Conservation (phyloP, 2,113 vertebrate species). For the Chaetodon trifascialis region DNA sequence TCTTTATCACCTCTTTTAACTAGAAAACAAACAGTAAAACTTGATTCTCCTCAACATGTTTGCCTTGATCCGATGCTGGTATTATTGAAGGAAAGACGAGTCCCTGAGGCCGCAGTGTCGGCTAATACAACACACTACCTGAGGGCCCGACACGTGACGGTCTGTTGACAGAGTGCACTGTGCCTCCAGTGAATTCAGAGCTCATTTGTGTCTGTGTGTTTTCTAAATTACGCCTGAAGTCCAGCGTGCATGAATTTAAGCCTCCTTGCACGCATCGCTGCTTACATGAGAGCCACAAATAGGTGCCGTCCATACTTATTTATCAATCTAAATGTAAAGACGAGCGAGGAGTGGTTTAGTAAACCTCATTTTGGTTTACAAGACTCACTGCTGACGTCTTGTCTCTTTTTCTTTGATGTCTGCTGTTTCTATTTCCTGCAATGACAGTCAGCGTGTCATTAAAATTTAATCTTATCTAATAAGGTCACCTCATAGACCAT, state of each 20-base stretch:
- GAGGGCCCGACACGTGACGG: conserved; percentile 41
- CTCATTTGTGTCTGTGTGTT: conserved; percentile 57
- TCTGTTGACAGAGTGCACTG: conserved; percentile 47
- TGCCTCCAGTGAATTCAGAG: conserved; percentile 30
- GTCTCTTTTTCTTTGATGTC: neutral
- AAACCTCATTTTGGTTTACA: neutral
- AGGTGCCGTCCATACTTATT: fast-evolving
- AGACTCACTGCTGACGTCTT: neutral
- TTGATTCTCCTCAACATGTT: neutral
- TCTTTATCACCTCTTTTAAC: neutral
- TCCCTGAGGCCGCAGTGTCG: neutral
- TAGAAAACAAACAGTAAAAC: neutral
- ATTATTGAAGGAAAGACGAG: neutral
- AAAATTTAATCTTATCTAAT: conserved; percentile 52
- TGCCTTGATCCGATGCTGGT: neutral
- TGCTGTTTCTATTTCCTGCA: conserved; percentile 5
- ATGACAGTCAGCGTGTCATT: conserved; percentile 21
- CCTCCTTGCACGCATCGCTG: neutral
- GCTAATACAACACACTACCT: neutral
- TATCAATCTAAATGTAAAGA: neutral
- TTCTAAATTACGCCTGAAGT: conserved; percentile 32
- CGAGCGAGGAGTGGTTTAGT: neutral
- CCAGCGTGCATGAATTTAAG: neutral
- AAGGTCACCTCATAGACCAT: conserved; percentile 22
- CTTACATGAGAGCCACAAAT: neutral